Conservation (phyloP, 30 jellyfish, hydroid and myxozoan species). For the Turritopsis dohrnii region DNA sequence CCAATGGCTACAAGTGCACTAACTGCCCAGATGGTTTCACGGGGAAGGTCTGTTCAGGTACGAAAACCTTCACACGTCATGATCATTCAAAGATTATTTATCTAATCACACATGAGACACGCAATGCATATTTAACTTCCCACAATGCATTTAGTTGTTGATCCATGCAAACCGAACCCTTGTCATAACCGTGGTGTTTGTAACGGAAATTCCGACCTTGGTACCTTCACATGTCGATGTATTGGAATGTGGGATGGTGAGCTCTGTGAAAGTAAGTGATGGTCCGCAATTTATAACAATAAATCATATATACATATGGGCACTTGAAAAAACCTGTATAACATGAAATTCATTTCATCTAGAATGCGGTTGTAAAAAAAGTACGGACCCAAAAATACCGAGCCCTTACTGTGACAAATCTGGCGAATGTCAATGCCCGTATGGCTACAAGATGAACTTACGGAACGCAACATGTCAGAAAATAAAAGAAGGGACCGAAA, state of each 20-base stretch:
- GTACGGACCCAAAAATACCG: conserved; percentile 1
- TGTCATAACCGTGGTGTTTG: conserved; percentile 29
- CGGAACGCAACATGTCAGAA: neutral
- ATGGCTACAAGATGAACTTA: neutral
- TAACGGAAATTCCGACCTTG: conserved; percentile 31
- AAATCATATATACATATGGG: neutral
- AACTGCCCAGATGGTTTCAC: conserved; percentile 44
- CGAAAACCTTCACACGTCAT: too few relatives aligned
- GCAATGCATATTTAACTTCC: too few relatives aligned
- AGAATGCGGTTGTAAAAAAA: conserved; percentile 2
- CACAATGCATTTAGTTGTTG: neutral
- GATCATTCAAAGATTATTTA: too few relatives aligned
- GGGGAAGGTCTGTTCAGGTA: conserved; percentile 65
- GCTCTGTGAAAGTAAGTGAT: conserved; percentile 4
- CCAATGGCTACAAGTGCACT: conserved; percentile 37
- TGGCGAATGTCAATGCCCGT: neutral
- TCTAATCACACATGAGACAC: neutral
- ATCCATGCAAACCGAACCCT: conserved; percentile 42
- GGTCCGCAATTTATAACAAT: too few relatives aligned
- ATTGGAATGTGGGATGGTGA: neutral
- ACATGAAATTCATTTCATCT: neutral
- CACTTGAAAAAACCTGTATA: neutral
- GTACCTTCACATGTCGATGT: neutral
- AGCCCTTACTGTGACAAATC: conserved; percentile 4
- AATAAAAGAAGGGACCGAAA: too few relatives aligned